Percentiles rank a stretch among this genome's conserved stretches.
Conservation (phyloP, 2,113 vertebrate species). For the Oreochromis tanganicae region DNA sequence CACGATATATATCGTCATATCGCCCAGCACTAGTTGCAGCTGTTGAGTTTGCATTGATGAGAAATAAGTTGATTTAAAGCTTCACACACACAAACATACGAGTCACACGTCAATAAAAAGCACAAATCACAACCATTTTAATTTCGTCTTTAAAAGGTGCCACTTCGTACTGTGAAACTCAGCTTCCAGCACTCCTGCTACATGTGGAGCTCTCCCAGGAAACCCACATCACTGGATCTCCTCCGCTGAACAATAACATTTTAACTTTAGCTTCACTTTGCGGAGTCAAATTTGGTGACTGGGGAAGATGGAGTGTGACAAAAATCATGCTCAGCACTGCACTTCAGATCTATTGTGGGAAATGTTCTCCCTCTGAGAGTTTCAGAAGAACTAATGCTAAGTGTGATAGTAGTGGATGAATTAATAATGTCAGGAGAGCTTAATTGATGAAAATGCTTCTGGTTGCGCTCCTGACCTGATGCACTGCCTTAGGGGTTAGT, state of each 20-base stretch:
- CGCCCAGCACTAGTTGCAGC: not conserved
- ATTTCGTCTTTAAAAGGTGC: fast-evolving
- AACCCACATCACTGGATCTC: not conserved
- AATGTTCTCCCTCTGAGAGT: not conserved
- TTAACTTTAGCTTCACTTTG: not conserved
- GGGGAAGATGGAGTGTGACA: not conserved
- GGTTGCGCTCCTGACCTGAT: not conserved
- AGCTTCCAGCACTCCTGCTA: not conserved
- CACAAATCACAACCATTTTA: not conserved
- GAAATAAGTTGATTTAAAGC: not conserved
- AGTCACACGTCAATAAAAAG: not conserved
- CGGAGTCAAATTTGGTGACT: fast-evolving
- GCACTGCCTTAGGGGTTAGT: not conserved
- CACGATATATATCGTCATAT: no score
- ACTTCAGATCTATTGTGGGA: not conserved
- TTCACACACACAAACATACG: not conserved
- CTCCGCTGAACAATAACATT: fast-evolving
- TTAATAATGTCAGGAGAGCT: not conserved
- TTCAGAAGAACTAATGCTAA: fast-evolving
- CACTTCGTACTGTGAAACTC: not conserved
- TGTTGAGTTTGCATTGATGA: not conserved
- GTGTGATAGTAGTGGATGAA: not conserved
- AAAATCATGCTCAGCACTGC: not conserved
- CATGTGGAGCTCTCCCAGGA: not conserved
- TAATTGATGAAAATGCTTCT: not conserved